Percentiles rank a stretch among this genome's conserved stretches.
phyloP scores from a whole-genome alignment of 2,888 invertebrate genomes.

The Chymomyza amoena region DNA sequence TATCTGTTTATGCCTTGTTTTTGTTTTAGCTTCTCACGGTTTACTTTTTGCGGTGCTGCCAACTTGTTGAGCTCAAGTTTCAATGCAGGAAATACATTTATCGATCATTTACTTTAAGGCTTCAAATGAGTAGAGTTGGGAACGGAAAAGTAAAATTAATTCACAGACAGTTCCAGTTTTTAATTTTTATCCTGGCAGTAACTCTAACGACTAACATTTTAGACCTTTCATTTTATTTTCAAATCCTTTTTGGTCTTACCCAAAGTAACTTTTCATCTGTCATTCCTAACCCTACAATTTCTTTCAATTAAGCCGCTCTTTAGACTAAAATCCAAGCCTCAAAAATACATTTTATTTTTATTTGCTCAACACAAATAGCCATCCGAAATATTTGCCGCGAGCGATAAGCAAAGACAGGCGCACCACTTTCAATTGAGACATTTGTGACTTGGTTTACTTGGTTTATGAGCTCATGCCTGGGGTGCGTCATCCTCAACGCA shows the following conservation, averaged over 20 bases:
- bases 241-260: too few relatives aligned
- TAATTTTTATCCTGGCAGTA: too few relatives aligned
- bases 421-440: conserved; percentile 32
- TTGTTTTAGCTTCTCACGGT: conserved; percentile 74
- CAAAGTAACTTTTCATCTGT: not conserved
- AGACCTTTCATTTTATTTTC: too few relatives aligned
- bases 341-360: not conserved
- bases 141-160: not conserved
- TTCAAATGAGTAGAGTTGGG: not conserved
- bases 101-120: not conserved
- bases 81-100: not conserved
- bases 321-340: not conserved
- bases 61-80: conserved; percentile 51
- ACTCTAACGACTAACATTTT: too few relatives aligned
- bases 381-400: conserved; percentile 43
- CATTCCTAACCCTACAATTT: not conserved
- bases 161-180: too few relatives aligned
- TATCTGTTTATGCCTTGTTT: conserved; percentile 55
- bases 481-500: conserved; percentile 38
- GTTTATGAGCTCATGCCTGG: conserved; percentile 44
- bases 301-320: not conserved
- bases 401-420: conserved; percentile 21
- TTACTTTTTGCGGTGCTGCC: conserved; percentile 68
- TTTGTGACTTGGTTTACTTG: conserved; percentile 14
- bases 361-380: not conserved